Evolutionary conservation across 2,113 vertebrate species (phyloP), one percentile per base, ranked within the genome.

Genomic region (Neogobius melanostomus): DNA sequence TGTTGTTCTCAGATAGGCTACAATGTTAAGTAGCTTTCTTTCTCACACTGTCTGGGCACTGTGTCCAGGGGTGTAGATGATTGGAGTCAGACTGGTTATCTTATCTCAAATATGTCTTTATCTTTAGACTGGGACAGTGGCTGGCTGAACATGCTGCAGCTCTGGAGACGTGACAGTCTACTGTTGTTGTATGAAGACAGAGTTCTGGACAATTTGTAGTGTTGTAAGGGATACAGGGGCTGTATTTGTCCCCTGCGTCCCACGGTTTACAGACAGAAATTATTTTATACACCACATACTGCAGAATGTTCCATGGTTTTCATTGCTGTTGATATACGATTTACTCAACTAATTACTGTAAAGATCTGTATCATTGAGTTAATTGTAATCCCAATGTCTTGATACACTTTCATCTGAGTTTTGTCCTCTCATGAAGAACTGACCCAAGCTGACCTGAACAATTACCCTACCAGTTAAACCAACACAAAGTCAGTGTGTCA

Each of bases 11-110:
- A 53, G 51, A 16, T 48, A 8, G 52, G 16, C 59, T 67, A 81
- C 48, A 50, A 83, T 85, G 75, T 87, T 77, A 86, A 87, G 78
- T 79, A 16, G 57, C 76, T 78, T 76, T 77, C 71, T 79, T 28
- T 43, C 0, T 0, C 7, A 65, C 16, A 65, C 16, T 36, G 14
- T 52, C 61, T 46, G 68, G 63, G 74, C 9, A 7, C 69, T 57
- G 8, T 17, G 10, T 56, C 59, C 45, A 0, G 49, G 77, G 80
- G 82, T 83, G 80, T 73, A 28, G 66, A 6, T 76, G 86, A 78
- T 68, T 11, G 11, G 53, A 73, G 45, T 79, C 81, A 77, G 72
- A 42, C 69, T 11, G 28, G 48, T 82, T 81, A 77, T 87, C 79
- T 78, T 69, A 65, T 56, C 68, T 2, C 8, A 17, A 47, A 57